Evolutionary conservation across 2,888 invertebrate species (phyloP).

Genomic region (Sphinx pinastri): DNA sequence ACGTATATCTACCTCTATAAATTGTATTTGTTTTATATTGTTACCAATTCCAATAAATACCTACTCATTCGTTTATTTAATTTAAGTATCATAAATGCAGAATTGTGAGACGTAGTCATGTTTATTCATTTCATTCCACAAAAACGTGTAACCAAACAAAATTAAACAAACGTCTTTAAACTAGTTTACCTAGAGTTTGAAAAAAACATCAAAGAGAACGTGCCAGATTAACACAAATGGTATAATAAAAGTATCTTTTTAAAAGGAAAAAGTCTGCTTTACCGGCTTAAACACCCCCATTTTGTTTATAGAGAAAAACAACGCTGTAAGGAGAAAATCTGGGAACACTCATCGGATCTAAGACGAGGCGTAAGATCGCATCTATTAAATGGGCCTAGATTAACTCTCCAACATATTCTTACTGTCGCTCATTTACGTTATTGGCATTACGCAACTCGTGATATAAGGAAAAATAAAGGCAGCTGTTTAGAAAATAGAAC

Average conservation of each 20-base stretch:
- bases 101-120: background rate
- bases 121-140: too few relatives aligned
- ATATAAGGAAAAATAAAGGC: slow-evolving; percentile 10
- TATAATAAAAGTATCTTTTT: background rate
- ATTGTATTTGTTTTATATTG: too few relatives aligned
- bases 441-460: slow-evolving; percentile 17
- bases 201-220: background rate
- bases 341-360: slow-evolving; percentile 6
- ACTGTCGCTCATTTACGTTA: slow-evolving; percentile 21
- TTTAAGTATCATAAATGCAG: background rate
- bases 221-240: background rate
- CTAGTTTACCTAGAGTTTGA: too few relatives aligned
- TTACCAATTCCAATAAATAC: background rate
- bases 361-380: slow-evolving; percentile 5
- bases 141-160: too few relatives aligned
- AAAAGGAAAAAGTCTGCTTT: slow-evolving; percentile 3
- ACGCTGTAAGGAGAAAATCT: slow-evolving; percentile 10
- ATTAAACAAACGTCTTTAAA: background rate
- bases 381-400: slow-evolving; percentile 18
- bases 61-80: background rate
- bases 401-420: slow-evolving; percentile 23
- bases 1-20: background rate
- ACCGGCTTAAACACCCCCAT: background rate
- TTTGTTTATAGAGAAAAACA: slow-evolving; percentile 11
- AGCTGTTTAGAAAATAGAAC: background rate